Conservation (phyloP, 2,797 vertebrate species). For the Cottoperca gobio region DNA sequence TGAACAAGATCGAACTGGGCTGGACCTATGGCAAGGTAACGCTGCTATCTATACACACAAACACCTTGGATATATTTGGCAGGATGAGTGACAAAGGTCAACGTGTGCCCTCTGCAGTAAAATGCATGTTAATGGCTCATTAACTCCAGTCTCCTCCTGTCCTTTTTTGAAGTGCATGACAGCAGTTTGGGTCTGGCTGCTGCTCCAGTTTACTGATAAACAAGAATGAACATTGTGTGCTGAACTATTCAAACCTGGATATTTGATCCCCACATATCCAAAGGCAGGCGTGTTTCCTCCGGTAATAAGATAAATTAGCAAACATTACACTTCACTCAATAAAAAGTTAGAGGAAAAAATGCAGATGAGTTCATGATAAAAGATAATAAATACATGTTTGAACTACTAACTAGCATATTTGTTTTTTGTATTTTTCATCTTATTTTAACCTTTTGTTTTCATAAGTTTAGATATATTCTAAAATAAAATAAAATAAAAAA, state of each 20-base stretch:
- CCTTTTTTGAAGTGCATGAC: neutral
- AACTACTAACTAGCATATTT: neutral
- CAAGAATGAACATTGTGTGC: neutral
- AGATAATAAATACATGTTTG: neutral
- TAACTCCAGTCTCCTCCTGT: conserved; percentile 22
- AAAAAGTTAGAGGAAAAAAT: neutral
- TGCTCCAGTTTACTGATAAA: neutral
- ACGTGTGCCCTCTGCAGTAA: neutral
- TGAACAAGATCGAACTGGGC: conserved; percentile 99
- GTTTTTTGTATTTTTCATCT: too few species aligned
- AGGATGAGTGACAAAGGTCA: neutral
- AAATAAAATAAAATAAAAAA: too few species aligned
- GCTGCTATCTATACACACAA: neutral
- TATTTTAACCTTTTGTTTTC: too few species aligned
- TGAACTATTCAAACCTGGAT: neutral
- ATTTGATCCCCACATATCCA: neutral
- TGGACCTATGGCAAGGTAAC: conserved; percentile 98
- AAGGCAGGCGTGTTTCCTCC: neutral
- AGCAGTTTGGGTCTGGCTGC: neutral
- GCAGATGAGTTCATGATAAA: neutral
- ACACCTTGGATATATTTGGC: conserved; percentile 6
- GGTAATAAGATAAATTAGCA: neutral
- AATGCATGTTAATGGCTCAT: conserved; percentile 18
- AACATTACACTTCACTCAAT: neutral
- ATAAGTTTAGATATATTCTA: too few species aligned